A percentile compares a stretch with the other conserved stretches of the same genome.
Evolutionary conservation across 2,888 invertebrate genomes (phyloP).

Genomic region (Epistrophe grossulariae): DNA sequence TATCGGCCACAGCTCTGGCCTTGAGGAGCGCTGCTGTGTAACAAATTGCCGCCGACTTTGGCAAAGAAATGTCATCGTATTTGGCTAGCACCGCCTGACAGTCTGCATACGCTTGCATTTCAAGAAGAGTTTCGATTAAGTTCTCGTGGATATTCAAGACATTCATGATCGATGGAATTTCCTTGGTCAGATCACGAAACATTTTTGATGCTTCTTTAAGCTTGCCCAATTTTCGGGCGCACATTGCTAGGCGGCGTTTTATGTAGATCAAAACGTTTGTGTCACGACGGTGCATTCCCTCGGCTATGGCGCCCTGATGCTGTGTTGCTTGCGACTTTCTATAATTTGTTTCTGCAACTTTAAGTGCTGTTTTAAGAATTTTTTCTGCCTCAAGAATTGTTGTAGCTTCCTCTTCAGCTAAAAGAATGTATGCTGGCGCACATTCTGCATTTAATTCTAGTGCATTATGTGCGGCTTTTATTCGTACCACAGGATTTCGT

Average conservation of each 20-base stretch:
- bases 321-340: conserved; percentile 91
- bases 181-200: conserved; percentile 98
- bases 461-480: conserved; percentile 95
- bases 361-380: conserved; percentile 92
- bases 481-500: conserved; percentile 94
- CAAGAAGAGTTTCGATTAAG: conserved; percentile 96
- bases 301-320: conserved; percentile 90
- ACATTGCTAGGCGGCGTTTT: conserved; percentile 97
- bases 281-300: conserved; percentile 93
- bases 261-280: conserved; percentile 97
- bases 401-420: conserved; percentile 98
- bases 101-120: conserved; percentile 98
- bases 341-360: conserved; percentile 92
- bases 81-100: conserved; percentile 96
- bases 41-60: conserved; percentile 97
- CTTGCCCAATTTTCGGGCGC: conserved; percentile 96
- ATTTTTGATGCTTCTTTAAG: conserved; percentile 97
- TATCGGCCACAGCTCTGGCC: conserved; percentile 94
- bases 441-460: conserved; percentile 95
- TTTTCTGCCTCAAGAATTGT: conserved; percentile 95
- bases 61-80: conserved; percentile 95
- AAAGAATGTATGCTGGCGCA: conserved; percentile 96
- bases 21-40: conserved; percentile 97
- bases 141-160: conserved; percentile 98
- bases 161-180: conserved; percentile 97